Evolutionary conservation across 1,140 invertebrate species (phyloP), one percentile per base, ranked within the genome.

Genomic region (Gryllus bimaculatus): DNA sequence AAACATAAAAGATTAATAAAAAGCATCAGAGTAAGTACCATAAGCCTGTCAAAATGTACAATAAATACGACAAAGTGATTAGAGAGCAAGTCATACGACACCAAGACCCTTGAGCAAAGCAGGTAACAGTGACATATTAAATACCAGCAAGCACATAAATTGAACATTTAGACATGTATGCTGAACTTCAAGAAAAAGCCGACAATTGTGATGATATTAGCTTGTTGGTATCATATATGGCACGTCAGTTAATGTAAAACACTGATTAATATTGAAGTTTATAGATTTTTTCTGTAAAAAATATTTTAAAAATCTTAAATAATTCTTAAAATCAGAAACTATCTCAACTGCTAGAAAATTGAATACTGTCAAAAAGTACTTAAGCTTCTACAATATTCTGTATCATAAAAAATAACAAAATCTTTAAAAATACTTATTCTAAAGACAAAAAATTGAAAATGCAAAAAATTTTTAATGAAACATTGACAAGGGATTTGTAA

Each of bases 1-100:
- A 81, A 80, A 81, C 48, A 78, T 76, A 78, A 73, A 78, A 79
- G 76, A 74, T 54, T 75, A 81, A 80, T 81, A 81, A 80, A 80
- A 80, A 81, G 79, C 79, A 76, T 39, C 79, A 80, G 76, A 81
- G 78, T 80, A 77, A 81, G 79, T 78, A 81, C 75, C 78, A 81
- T 80, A 79, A 80, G 80, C 80, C 80, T 78, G 80, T 49, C 78
- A 48, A 73, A 80, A 76, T 78, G 48, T 66, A 80, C 74, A 80
- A 78, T 66, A 66, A 66, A 66, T 66, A 66, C 54, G 54, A 66
- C 54, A 66, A 66, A 66, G 54, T 66, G 54, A 66, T 66, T 66
- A 66, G 54, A 66, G 54, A 66, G 54, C 54, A 66, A 66, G 54
- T 66, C 54, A 66, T 66, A 66, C 54, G 54, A 66, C 54, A 66